Evolutionary conservation across 92 coral and sea anemone species (phyloP).

Genomic region (Parazoanthus atlanticus): DNA sequence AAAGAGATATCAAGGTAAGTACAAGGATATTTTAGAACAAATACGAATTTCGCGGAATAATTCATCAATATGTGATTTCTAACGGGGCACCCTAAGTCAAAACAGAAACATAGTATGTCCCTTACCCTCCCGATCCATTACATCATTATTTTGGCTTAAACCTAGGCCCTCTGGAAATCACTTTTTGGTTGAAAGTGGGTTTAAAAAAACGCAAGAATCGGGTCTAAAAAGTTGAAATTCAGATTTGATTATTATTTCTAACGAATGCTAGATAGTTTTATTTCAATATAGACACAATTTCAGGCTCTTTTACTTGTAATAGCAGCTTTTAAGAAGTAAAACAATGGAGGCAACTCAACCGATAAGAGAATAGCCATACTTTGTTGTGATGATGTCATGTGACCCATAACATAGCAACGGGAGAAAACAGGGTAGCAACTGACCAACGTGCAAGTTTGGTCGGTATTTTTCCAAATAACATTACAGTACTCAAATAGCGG

Average conservation of each 20-base stretch:
- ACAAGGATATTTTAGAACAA: conserved; percentile 13
- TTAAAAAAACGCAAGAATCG: conserved; percentile 2
- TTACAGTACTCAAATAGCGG: too few relatives aligned
- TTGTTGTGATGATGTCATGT: conserved; percentile 22
- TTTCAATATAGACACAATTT: conserved; percentile 23
- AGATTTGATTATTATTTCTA: not conserved
- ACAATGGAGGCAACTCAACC: conserved; percentile 17
- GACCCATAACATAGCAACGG: conserved; percentile 42
- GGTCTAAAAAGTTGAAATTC: not conserved
- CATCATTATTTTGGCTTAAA: not conserved
- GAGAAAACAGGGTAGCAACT: conserved; percentile 41
- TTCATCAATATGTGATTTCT: conserved; percentile 14
- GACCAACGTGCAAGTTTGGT: conserved; percentile 47
- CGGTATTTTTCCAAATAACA: too few relatives aligned
- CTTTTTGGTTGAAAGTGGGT: conserved; percentile 35
- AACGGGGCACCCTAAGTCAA: conserved; percentile 42
- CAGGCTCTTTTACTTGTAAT: not conserved
- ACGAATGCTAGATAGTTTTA: conserved; percentile 23
- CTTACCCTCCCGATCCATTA: conserved; percentile 46
- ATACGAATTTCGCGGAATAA: conserved; percentile 21
- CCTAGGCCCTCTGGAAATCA: conserved; percentile 46
- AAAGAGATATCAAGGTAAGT: conserved; percentile 38
- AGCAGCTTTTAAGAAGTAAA: conserved; percentile 26
- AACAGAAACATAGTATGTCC: conserved; percentile 40
- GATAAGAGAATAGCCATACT: conserved; percentile 10